A percentile compares a stretch with the other conserved stretches of the same genome.
phyloP scores from a whole-genome alignment of 2,888 invertebrate genomes.

The Unio delphinus region DNA sequence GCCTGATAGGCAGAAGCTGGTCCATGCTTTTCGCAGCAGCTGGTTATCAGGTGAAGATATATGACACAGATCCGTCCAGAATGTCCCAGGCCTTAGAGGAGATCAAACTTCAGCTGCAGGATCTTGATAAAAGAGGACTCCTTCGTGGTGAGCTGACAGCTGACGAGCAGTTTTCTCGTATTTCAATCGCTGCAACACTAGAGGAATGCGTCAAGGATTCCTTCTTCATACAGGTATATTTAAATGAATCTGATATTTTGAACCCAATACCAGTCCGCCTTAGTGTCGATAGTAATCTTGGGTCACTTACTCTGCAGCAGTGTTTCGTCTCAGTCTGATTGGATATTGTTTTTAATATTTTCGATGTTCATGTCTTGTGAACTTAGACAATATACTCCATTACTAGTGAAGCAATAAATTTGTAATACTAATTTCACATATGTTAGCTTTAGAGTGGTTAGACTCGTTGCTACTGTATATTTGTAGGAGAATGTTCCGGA shows the following conservation, averaged over 20 bases:
- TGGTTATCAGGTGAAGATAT: slow-evolving; percentile 90
- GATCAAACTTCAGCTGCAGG: slow-evolving; percentile 78
- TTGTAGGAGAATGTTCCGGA: slow-evolving; percentile 93
- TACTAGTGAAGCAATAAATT: too few species aligned
- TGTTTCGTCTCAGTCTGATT: too few species aligned
- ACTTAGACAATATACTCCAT: too few species aligned
- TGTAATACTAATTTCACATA: too few species aligned
- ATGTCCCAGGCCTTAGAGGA: slow-evolving; percentile 75
- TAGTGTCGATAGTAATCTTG: too few species aligned
- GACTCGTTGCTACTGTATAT: too few species aligned
- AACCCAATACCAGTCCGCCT: neutral
- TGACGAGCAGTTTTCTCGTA: slow-evolving; percentile 82
- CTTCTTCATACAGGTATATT: slow-evolving; percentile 77
- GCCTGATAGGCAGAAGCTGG: slow-evolving; percentile 96
- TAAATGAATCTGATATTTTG: neutral
- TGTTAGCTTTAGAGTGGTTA: too few species aligned
- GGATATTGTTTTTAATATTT: too few species aligned
- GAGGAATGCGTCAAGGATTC: slow-evolving; percentile 83
- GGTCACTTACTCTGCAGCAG: too few species aligned
- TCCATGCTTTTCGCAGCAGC: slow-evolving; percentile 94
- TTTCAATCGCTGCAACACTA: slow-evolving; percentile 82
- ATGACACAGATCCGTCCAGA: slow-evolving; percentile 75
- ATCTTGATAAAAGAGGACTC: slow-evolving; percentile 73
- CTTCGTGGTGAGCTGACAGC: slow-evolving; percentile 83
- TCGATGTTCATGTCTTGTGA: too few species aligned